Percentiles rank a stretch among this genome's conserved stretches.
Evolutionary conservation across 1,140 invertebrate genomes (phyloP).

Genomic region (Diuraphis noxia): DNA sequence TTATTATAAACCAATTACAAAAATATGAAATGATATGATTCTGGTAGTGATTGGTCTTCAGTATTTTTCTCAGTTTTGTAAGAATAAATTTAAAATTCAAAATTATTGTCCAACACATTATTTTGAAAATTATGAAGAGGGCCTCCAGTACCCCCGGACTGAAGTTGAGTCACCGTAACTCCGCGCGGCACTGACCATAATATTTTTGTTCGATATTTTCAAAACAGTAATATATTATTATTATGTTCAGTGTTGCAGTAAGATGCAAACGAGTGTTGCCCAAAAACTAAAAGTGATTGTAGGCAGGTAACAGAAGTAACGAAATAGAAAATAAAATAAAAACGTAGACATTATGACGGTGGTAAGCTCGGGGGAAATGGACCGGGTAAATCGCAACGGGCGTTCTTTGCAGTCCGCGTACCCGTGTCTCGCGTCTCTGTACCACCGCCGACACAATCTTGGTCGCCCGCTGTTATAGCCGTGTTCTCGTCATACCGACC

Average conservation of each 20-base stretch:
- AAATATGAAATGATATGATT: no score
- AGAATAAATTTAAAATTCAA: neutral
- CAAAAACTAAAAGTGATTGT: neutral
- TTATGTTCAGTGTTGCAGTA: neutral
- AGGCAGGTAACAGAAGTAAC: neutral
- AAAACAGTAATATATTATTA: neutral
- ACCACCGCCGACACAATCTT: neutral
- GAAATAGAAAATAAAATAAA: neutral
- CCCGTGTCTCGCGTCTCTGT: neutral
- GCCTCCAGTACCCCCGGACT: neutral
- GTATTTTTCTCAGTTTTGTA: neutral
- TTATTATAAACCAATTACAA: neutral
- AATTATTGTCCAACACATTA: neutral
- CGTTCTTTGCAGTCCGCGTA: neutral
- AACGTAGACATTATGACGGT: neutral
- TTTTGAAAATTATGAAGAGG: neutral
- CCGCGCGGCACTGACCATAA: neutral
- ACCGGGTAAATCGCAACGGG: neutral
- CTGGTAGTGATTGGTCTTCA: no score
- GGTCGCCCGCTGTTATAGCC: neutral
- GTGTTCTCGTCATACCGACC: neutral
- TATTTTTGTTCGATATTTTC: no score
- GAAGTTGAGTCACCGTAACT: neutral
- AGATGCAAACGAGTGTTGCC: neutral
- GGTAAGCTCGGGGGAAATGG: neutral